phyloP scores from a whole-genome alignment of 37 sponge, comb jelly and placozoan genomes.

The Mnemiopsis leidyi region DNA sequence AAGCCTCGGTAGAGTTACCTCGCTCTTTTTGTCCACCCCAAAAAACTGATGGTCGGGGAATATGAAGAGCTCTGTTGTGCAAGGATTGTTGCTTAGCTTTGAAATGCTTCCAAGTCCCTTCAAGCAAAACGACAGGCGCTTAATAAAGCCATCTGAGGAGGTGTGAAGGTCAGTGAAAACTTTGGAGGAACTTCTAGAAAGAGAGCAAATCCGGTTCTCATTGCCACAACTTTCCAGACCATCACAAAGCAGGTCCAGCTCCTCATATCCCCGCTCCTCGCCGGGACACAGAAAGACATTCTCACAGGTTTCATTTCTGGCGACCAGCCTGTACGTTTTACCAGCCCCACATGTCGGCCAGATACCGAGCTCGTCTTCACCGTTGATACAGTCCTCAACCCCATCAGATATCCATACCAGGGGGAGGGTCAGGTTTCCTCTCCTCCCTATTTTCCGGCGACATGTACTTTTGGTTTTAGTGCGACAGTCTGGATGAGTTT shows the following conservation, averaged over 20 bases:
- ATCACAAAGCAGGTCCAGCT: not conserved
- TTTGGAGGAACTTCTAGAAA: not conserved
- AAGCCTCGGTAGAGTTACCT: not conserved
- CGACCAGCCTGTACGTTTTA: not conserved
- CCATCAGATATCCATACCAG: not conserved
- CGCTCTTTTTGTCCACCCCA: not conserved
- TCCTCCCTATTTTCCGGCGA: not conserved
- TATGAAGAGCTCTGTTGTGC: not conserved
- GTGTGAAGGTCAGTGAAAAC: not conserved
- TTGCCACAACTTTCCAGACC: not conserved
- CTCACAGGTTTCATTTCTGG: not conserved
- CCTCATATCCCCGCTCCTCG: not conserved
- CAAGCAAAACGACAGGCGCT: not conserved
- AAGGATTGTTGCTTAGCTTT: not conserved
- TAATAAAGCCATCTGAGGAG: not conserved
- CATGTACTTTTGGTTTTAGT: not conserved
- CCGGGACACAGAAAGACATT: not conserved
- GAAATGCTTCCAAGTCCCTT: not conserved
- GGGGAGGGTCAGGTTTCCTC: not conserved
- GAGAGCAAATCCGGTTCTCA: not conserved
- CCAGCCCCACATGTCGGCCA: not conserved
- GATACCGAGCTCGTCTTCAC: not conserved
- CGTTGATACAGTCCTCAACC: not conserved
- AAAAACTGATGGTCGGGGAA: not conserved
- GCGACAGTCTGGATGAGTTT: not conserved